Conservation (phyloP, 2,113 vertebrate species). For the Sinocyclocheilus anophthalmus region DNA sequence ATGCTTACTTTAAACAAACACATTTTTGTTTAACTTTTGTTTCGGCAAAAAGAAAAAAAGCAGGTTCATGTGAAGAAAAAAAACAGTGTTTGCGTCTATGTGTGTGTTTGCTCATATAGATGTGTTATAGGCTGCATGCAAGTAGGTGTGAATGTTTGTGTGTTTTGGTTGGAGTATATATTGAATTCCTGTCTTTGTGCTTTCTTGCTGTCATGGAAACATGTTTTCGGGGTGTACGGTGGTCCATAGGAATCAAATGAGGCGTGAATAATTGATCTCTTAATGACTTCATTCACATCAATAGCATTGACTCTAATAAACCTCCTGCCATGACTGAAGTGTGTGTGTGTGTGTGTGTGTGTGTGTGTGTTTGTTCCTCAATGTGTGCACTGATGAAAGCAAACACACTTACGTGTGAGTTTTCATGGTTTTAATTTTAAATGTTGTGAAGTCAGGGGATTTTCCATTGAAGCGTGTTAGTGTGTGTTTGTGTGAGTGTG, state of each 20-base stretch:
- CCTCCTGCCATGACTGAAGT: constrained; percentile 47
- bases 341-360: constrained; percentile 31
- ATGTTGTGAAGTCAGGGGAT: constrained; percentile 28
- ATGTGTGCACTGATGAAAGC: background rate
- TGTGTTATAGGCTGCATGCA: background rate
- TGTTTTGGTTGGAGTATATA: constrained; percentile 51
- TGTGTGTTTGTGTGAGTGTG: no score
- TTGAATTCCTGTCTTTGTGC: constrained; percentile 77
- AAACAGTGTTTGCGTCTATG: no score
- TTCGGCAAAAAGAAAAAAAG: background rate
- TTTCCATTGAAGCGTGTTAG: background rate
- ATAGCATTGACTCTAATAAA: constrained; percentile 72
- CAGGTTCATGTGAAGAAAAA: background rate
- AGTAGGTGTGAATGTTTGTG: constrained; percentile 38
- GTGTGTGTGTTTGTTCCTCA: background rate
- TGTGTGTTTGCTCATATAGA: background rate
- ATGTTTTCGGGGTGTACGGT: constrained; percentile 78
- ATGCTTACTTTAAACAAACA: background rate
- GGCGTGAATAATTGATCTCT: constrained; percentile 80
- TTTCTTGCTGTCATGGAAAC: constrained; percentile 76
- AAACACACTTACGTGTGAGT: constrained; percentile 10
- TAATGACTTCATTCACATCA: constrained; percentile 82
- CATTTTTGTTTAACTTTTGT: background rate
- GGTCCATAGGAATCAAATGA: constrained; percentile 82
- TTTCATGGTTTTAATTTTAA: background rate